Conservation (phyloP, 2,888 invertebrate genomes). For the Monopis laevigella region DNA sequence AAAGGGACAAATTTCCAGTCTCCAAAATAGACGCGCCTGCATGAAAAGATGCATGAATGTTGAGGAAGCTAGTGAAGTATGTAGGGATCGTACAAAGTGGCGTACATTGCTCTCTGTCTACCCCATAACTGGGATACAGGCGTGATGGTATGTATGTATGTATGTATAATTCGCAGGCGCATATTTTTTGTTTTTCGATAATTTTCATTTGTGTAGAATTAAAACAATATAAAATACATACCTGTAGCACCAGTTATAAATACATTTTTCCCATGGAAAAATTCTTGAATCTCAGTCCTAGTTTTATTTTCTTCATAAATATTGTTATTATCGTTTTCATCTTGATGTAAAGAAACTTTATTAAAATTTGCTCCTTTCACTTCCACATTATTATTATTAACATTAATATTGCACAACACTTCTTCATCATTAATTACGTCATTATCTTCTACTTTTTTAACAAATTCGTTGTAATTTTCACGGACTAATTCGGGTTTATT, state of each 20-base stretch:
- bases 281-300: conserved; percentile 58
- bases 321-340: conserved; percentile 22
- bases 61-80: too few species aligned
- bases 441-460: not conserved
- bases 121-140: too few species aligned
- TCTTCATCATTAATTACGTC: not conserved
- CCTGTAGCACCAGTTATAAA: conserved; percentile 71
- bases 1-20: too few species aligned
- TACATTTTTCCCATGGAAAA: conserved; percentile 67
- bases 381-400: not conserved
- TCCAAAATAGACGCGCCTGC: too few species aligned
- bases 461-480: not conserved
- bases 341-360: too few species aligned
- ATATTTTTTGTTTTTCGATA: too few species aligned
- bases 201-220: too few species aligned
- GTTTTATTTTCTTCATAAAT: conserved; percentile 26
- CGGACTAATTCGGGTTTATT: not conserved
- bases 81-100: too few species aligned
- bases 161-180: too few species aligned
- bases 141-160: too few species aligned
- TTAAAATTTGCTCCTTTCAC: not conserved
- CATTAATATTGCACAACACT: not conserved
- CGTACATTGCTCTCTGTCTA: too few species aligned
- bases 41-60: too few species aligned
- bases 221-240: conserved; percentile 22